Conservation (phyloP, 1,140 invertebrate genomes). For the Drosophila sproati region DNA sequence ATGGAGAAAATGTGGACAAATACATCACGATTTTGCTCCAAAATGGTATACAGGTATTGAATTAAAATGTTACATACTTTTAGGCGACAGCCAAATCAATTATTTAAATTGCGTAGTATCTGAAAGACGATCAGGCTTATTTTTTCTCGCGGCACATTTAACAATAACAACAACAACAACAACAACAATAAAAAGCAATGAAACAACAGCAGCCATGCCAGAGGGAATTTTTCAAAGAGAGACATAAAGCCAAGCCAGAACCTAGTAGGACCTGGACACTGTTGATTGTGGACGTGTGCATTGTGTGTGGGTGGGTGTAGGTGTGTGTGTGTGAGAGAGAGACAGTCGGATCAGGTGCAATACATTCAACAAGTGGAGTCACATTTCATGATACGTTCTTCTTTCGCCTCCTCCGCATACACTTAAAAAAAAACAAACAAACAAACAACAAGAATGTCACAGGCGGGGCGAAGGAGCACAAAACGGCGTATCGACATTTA, state of each 20-base stretch:
- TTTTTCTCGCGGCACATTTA: conserved; percentile 5
- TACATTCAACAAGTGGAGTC: conserved; percentile 77
- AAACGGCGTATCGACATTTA: conserved; percentile 30
- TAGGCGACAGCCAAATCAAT: background rate
- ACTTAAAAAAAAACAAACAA: background rate
- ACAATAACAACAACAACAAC: conserved; percentile 21
- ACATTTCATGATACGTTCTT: conserved; percentile 53
- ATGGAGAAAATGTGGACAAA: background rate
- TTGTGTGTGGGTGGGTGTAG: conserved; percentile 19
- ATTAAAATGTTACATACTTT: conserved; percentile 1
- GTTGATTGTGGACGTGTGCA: conserved; percentile 2
- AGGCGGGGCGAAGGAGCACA: conserved; percentile 39
- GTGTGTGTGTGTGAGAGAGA: conserved; percentile 14
- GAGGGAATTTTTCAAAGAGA: conserved; percentile 55
- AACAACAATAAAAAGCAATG: conserved; percentile 21
- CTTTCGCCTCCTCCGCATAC: conserved; percentile 24
- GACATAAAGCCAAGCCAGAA: conserved; percentile 32
- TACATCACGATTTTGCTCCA: background rate
- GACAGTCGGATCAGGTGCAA: conserved; percentile 59
- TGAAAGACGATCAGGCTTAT: background rate
- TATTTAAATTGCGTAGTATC: background rate
- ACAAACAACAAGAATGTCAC: conserved; percentile 52
- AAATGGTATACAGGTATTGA: background rate
- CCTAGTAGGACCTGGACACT: conserved; percentile 9
- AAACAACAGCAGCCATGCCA: conserved; percentile 55